Evolutionary conservation across 2,797 vertebrate genomes (phyloP).

Genomic region (Lindbergichthys nudifrons): DNA sequence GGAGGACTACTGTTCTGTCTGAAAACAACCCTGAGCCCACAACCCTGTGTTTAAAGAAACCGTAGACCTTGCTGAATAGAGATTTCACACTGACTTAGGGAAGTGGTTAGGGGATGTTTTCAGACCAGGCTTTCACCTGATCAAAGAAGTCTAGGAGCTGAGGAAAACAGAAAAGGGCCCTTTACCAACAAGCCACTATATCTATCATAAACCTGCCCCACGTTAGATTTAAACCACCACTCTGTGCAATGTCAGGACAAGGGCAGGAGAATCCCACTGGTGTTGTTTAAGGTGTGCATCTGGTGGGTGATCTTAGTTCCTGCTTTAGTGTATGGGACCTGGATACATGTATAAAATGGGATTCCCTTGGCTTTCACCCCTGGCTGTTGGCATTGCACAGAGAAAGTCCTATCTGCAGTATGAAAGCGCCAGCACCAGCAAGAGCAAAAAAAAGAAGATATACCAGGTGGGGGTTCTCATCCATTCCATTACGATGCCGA

Average conservation of each 20-base stretch:
- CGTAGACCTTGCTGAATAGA: constrained; percentile 37
- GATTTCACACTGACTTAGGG: constrained; percentile 15
- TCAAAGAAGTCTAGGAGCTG: constrained; percentile 81
- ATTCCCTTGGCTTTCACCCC: constrained; percentile 16
- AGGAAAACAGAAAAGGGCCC: constrained; percentile 78
- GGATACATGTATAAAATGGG: not conserved
- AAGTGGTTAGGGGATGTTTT: constrained; percentile 73
- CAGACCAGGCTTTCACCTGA: constrained; percentile 81
- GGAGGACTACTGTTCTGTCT: constrained; percentile 63
- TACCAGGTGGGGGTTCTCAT: constrained; percentile 83
- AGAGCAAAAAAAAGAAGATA: constrained; percentile 49
- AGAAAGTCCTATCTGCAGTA: constrained; percentile 49
- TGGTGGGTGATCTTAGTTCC: constrained; percentile 3
- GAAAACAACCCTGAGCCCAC: constrained; percentile 75
- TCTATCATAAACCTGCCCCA: constrained; percentile 60
- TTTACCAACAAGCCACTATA: constrained; percentile 73
- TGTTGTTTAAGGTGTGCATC: constrained; percentile 12
- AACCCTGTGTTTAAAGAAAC: constrained; percentile 44
- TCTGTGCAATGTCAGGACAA: constrained; percentile 81
- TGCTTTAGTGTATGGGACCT: constrained; percentile 7
- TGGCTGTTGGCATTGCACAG: constrained; percentile 78
- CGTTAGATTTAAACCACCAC: constrained; percentile 46
- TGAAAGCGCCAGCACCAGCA: constrained; percentile 75
- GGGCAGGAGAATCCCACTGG: constrained; percentile 15
- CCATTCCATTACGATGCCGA: constrained; percentile 75